A percentile compares a stretch with the other conserved stretches of the same genome.
Conservation (phyloP, 2,797 vertebrate genomes). For the Salarias fasciatus region DNA sequence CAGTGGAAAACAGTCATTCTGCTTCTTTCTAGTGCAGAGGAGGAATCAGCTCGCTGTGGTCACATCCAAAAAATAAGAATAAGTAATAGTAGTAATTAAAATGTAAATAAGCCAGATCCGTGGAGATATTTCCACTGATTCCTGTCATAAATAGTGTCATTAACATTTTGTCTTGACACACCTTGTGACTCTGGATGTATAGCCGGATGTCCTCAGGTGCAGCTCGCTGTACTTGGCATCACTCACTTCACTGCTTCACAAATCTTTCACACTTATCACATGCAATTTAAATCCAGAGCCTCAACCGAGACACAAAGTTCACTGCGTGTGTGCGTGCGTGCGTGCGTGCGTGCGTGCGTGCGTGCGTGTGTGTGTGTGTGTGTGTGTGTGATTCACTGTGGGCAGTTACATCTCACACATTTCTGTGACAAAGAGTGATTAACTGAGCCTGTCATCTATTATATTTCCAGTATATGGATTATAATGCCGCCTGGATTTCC, state of each 20-base stretch:
- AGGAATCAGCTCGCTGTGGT: slow-evolving; percentile 81
- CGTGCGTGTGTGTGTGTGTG: too few species aligned
- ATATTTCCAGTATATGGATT: too few species aligned
- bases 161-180: slow-evolving; percentile 74
- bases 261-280: slow-evolving; percentile 79
- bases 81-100: slow-evolving; percentile 85
- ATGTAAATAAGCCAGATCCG: slow-evolving; percentile 80
- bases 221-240: too few species aligned
- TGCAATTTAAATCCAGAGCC: slow-evolving; percentile 74
- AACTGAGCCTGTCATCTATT: slow-evolving; percentile 69
- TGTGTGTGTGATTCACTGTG: slow-evolving; percentile 49
- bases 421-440: slow-evolving; percentile 65
- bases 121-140: slow-evolving; percentile 76
- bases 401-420: slow-evolving; percentile 56
- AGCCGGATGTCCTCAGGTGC: slow-evolving; percentile 72
- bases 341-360: neutral
- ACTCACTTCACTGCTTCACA: slow-evolving; percentile 69
- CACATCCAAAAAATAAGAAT: slow-evolving; percentile 82
- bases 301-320: slow-evolving; percentile 69
- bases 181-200: slow-evolving; percentile 66
- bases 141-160: slow-evolving; percentile 73
- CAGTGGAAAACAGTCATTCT: slow-evolving; percentile 84
- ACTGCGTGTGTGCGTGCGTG: slow-evolving; percentile 38
- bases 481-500: slow-evolving; percentile 61
- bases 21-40: slow-evolving; percentile 83